A percentile compares a stretch with the other conserved stretches of the same genome.
Conservation (phyloP, 2,113 vertebrate species). For the Telmatochromis sp. region DNA sequence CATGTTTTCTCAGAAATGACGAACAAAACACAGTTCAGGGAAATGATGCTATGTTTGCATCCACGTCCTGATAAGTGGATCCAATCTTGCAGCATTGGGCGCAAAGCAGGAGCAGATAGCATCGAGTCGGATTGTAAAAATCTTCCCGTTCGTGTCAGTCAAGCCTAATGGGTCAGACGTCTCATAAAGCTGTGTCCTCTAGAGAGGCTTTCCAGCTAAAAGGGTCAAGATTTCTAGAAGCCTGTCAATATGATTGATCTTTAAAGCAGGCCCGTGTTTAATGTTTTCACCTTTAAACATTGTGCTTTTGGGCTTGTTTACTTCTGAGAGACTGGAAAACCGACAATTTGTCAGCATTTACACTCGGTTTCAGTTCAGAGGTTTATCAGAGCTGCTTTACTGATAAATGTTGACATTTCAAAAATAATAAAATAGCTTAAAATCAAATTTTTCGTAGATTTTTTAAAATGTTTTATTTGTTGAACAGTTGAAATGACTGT, state of each 20-base stretch:
- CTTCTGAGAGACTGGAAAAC: not conserved
- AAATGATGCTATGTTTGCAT: not conserved
- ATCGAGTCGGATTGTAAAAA: not conserved
- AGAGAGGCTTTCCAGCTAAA: conserved; percentile 13
- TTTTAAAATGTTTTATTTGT: not conserved
- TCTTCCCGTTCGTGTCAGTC: not conserved
- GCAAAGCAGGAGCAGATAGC: not conserved
- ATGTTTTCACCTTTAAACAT: not conserved
- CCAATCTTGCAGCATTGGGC: not conserved
- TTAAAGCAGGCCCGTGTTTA: not conserved
- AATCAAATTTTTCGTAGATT: not conserved
- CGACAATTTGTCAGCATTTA: not conserved
- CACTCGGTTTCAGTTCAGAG: not conserved
- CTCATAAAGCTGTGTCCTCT: not conserved
- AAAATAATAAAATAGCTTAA: not conserved
- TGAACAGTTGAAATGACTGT: not conserved
- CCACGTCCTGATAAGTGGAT: not conserved
- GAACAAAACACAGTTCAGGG: conserved; percentile 1
- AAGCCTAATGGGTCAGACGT: not conserved
- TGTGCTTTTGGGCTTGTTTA: not conserved
- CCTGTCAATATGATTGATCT: conserved; percentile 36
- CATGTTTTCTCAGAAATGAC: conserved; percentile 34
- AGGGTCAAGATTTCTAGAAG: conserved; percentile 6
- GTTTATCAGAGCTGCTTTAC: not conserved
- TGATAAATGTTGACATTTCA: not conserved